A percentile compares a stretch with the other conserved stretches of the same genome.
Evolutionary conservation across 2,888 invertebrate genomes (phyloP).

Genomic region (Heterodera filipjevi): DNA sequence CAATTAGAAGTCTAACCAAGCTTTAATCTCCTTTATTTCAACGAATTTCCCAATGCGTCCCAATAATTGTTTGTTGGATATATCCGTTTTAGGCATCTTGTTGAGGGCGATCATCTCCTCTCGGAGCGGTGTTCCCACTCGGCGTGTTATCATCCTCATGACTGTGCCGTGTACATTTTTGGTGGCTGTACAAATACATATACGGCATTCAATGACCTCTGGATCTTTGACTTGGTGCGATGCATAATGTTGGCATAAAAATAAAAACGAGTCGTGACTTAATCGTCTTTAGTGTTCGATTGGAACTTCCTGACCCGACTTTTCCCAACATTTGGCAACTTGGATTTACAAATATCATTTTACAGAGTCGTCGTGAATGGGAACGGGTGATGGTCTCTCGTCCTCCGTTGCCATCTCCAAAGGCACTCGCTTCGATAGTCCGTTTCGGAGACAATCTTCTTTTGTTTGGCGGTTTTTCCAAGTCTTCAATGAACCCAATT

Average conservation of each 20-base stretch:
- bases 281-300: too few species aligned
- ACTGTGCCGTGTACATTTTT: slow-evolving; percentile 69
- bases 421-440: slow-evolving; percentile 88
- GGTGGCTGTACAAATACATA: slow-evolving; percentile 91
- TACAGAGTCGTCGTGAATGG: slow-evolving; percentile 40
- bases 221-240: slow-evolving; percentile 83
- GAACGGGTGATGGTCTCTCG: slow-evolving; percentile 40
- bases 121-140: slow-evolving; percentile 52
- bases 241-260: not conserved
- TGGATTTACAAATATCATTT: too few species aligned
- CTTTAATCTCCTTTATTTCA: too few species aligned
- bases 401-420: slow-evolving; percentile 89
- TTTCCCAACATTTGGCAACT: not conserved
- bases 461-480: slow-evolving; percentile 93
- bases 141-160: slow-evolving; percentile 43
- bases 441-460: slow-evolving; percentile 81
- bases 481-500: slow-evolving; percentile 80
- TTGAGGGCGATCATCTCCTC: slow-evolving; percentile 35
- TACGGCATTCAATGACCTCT: slow-evolving; percentile 94
- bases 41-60: too few species aligned
- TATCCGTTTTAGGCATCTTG: slow-evolving; percentile 28
- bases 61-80: not conserved
- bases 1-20: too few species aligned
- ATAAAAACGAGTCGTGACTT: too few species aligned
- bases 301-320: too few species aligned